These are phyloP conservation scores for Gobiocypris rarus DNA, from an alignment of 2,113 vertebrate genomes.

Conservation along the genomic window DNA sequence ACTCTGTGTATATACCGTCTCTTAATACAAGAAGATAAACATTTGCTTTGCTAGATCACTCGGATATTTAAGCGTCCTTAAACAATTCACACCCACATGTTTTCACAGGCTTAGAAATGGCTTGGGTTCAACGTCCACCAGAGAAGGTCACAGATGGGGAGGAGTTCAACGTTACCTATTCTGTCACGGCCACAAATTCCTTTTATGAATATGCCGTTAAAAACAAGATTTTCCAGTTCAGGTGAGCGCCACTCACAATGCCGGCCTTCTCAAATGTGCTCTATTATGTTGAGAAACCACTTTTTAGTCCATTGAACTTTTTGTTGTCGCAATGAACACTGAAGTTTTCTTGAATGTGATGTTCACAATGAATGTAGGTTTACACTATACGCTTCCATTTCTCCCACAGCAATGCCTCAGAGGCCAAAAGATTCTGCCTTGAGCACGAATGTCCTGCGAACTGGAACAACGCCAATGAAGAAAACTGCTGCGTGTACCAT, in stretches of 20 bases:
- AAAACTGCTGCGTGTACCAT: constrained; percentile 86
- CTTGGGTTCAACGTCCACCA: constrained; percentile 73
- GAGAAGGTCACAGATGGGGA: constrained; percentile 74
- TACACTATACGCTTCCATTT: background rate
- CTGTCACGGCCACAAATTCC: constrained; percentile 70
- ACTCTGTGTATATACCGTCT: background rate
- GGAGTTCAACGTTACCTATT: constrained; percentile 78
- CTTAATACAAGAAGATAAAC: background rate
- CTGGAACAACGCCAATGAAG: constrained; percentile 83
- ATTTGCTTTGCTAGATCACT: background rate
- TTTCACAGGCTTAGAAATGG: constrained; percentile 75
- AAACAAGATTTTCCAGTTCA: constrained; percentile 76
- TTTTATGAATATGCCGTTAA: constrained; percentile 75
- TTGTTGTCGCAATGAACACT: no score
- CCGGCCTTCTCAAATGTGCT: background rate
- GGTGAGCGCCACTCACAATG: constrained; percentile 57
- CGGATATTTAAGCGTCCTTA: background rate
- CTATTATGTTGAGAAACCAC: background rate
- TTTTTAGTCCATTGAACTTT: background rate
- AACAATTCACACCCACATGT: background rate
- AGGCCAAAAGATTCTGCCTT: constrained; percentile 83
- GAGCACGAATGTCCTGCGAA: constrained; percentile 76
- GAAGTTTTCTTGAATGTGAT: background rate
- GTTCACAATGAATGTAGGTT: background rate
- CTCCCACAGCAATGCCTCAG: constrained; percentile 65